Evolutionary conservation across 2,888 invertebrate genomes (phyloP), one percentile per base, ranked within the genome.

Genomic region (Lagria hirta): DNA sequence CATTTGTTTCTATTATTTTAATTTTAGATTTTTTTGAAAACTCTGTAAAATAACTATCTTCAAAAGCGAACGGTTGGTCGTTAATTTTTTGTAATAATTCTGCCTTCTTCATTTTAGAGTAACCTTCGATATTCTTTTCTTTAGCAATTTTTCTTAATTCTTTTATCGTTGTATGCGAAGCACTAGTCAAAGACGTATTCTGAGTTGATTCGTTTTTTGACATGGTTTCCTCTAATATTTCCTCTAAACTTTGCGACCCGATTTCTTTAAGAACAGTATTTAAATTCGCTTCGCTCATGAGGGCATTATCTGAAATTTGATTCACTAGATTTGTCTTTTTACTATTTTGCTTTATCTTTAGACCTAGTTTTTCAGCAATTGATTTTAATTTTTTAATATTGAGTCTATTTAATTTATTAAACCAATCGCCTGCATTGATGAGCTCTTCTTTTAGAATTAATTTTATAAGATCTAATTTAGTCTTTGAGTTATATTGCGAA

Each of bases 331-430:
- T 26, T 6, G 8, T 35, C 13, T 35, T 35, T 35, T 35, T 35
- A 35, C 7, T 7, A 21, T 35, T 32, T 12, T 4, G 23, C n/a
- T 35, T n/a, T 23, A 23, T 29, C 4, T 35, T 35, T 35, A 23
- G 2, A 1, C 3, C 27, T 10, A 23, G 35, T 35, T 35, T 35
- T 35, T 35, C 27, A 35, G 23, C 35, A 35, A 35, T 35, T 7
- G 27, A 30, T 30, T 35, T 35, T 35, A 35, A 35, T 29, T 35
- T 35, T 35, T 34, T 35, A 35, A 35, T 35, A 35, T 35, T 35
- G 13, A 35, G 23, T 30, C 23, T 35, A 29, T 28, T 35, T 35
- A 35, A 35, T 35, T 35, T 35, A 35, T 35, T 26, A 35, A 35
- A 35, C 35, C 35, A 35, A 28, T 29, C 35, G 35, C 23, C 35